These are phyloP conservation scores for Epinotia bilunana DNA, from an alignment of 2,888 invertebrate genomes.

Conservation along the genomic window DNA sequence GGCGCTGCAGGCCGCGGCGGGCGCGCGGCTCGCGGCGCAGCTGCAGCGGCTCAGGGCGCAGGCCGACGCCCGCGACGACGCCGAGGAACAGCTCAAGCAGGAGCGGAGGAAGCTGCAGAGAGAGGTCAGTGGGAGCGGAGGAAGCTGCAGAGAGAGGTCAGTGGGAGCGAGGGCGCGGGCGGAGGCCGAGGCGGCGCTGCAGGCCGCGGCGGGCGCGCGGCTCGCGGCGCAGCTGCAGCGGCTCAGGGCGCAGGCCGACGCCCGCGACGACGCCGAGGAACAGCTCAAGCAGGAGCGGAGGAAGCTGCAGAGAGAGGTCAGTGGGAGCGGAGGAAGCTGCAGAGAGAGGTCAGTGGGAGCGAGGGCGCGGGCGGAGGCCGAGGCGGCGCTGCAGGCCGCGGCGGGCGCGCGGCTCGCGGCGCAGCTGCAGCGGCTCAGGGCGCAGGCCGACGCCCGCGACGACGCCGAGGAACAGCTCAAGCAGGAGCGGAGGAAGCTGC, in stretches of 20 bases:
- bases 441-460: no score
- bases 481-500: constrained; percentile 95
- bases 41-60: constrained; percentile 96
- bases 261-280: constrained; percentile 87
- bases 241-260: no score
- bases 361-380: background rate
- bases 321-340: no score
- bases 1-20: background rate
- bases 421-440: no score
- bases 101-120: constrained; percentile 97
- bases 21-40: constrained; percentile 94
- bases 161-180: background rate
- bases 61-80: constrained; percentile 87
- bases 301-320: no score
- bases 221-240: constrained; percentile 56
- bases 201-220: constrained; percentile 86
- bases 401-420: constrained; percentile 87
- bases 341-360: constrained; percentile 90
- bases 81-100: constrained; percentile 97
- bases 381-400: background rate
- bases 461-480: constrained; percentile 96
- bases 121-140: no score
- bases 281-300: constrained; percentile 97
- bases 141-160: constrained; percentile 97
- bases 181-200: background rate